A percentile compares a stretch with the other conserved stretches of the same genome.
Conservation (phyloP, 2,113 vertebrate species). For the Pterophyllum scalare region DNA sequence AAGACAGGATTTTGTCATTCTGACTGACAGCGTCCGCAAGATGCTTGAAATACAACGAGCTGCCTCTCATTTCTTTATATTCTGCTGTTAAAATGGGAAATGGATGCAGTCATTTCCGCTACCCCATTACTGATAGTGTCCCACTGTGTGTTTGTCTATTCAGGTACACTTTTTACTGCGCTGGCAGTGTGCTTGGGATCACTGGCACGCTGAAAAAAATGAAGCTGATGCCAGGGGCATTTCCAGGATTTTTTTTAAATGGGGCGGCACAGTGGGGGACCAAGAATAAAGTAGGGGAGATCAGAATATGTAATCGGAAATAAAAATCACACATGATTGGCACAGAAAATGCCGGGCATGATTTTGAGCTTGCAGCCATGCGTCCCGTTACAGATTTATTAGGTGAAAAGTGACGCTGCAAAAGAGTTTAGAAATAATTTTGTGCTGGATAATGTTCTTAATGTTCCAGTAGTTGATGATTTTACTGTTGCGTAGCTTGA, state of each 20-base stretch:
- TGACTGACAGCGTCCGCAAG: not conserved
- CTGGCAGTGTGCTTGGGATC: too few relatives aligned
- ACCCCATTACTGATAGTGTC: not conserved
- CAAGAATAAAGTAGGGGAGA: not conserved
- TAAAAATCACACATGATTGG: not conserved
- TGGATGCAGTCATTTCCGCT: not conserved
- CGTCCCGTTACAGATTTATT: too few relatives aligned
- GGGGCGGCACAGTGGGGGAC: too few relatives aligned
- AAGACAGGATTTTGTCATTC: not conserved
- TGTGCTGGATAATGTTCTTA: too few relatives aligned
- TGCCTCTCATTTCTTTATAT: not conserved
- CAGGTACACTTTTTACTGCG: not conserved
- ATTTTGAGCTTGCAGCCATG: too few relatives aligned
- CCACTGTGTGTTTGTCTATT: not conserved
- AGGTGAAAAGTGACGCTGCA: too few relatives aligned
- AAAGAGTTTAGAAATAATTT: too few relatives aligned
- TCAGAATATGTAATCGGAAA: fast-evolving
- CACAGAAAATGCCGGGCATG: not conserved
- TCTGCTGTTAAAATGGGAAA: not conserved
- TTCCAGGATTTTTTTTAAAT: too few relatives aligned
- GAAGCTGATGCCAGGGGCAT: too few relatives aligned
- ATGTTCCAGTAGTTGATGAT: too few relatives aligned
- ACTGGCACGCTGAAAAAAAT: too few relatives aligned
- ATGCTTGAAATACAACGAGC: not conserved
- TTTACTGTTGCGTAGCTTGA: too few relatives aligned